phyloP scores from a whole-genome alignment of 1,140 invertebrate species.

The Drosophila pseudoananassae region DNA sequence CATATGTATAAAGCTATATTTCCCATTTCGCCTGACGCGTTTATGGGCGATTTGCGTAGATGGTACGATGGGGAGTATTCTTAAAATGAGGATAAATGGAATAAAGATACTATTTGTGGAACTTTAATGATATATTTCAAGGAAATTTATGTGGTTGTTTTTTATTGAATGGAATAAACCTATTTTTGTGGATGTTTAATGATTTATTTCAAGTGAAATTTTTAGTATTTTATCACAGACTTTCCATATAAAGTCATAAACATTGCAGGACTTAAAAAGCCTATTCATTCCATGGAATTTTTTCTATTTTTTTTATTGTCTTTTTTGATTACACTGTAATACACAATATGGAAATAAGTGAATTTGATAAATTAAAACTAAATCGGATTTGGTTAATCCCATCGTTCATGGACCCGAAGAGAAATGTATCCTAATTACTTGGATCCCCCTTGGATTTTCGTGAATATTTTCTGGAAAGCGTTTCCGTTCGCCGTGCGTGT shows the following conservation, averaged over 20 bases:
- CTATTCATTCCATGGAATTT: too few species aligned
- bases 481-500: slow-evolving; percentile 44
- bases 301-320: too few species aligned
- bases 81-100: background rate
- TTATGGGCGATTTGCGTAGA: slow-evolving; percentile 23
- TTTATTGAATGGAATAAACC: background rate
- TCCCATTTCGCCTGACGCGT: slow-evolving; percentile 3
- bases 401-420: slow-evolving; percentile 17
- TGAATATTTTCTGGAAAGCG: slow-evolving; percentile 37
- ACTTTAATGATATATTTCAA: too few species aligned
- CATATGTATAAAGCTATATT: slow-evolving; percentile 11
- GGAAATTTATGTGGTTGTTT: too few species aligned
- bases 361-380: too few species aligned
- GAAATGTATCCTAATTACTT: slow-evolving; percentile 33
- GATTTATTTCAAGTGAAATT: too few species aligned
- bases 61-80: slow-evolving; percentile 19
- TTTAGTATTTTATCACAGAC: too few species aligned
- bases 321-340: too few species aligned
- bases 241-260: too few species aligned
- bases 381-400: background rate
- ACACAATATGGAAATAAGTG: too few species aligned
- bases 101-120: background rate
- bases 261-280: too few species aligned
- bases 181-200: background rate
- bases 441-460: slow-evolving; percentile 27